Conservation (phyloP, 2,888 invertebrate genomes). For the Patella caerulea region DNA sequence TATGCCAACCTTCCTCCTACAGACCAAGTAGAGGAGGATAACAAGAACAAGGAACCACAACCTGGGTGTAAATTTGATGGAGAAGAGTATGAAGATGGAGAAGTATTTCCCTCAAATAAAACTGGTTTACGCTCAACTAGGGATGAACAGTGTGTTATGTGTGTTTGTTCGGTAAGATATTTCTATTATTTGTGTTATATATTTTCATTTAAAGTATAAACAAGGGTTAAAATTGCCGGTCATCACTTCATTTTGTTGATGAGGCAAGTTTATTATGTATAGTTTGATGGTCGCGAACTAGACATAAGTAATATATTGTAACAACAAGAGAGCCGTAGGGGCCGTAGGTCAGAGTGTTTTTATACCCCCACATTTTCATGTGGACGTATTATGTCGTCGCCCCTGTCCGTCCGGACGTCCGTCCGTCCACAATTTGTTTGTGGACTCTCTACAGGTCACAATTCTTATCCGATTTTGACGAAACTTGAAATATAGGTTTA, state of each 20-base stretch:
- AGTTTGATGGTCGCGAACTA: no score
- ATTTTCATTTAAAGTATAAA: not conserved
- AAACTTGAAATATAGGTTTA: no score
- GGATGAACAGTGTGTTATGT: conserved; percentile 71
- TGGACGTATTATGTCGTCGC: no score
- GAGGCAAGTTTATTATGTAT: not conserved
- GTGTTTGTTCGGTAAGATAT: conserved; percentile 69
- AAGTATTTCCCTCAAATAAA: conserved; percentile 70
- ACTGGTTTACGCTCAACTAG: conserved; percentile 66
- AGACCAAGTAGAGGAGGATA: conserved; percentile 48
- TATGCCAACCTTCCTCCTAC: conserved; percentile 67
- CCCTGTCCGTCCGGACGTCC: no score
- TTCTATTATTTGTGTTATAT: not conserved
- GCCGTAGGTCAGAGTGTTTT: no score
- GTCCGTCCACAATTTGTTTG: no score
- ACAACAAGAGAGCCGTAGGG: no score
- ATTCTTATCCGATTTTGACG: no score
- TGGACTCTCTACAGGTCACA: no score
- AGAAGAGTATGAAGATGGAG: conserved; percentile 68
- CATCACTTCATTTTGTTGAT: not conserved
- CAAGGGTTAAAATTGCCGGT: not conserved
- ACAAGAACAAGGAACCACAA: conserved; percentile 36
- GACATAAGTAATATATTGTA: no score
- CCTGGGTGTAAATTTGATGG: conserved; percentile 67
- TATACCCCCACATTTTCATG: no score